Evolutionary conservation across 1,140 invertebrate genomes (phyloP), one percentile per base, ranked within the genome.

Genomic region (Camponotus vicinus): DNA sequence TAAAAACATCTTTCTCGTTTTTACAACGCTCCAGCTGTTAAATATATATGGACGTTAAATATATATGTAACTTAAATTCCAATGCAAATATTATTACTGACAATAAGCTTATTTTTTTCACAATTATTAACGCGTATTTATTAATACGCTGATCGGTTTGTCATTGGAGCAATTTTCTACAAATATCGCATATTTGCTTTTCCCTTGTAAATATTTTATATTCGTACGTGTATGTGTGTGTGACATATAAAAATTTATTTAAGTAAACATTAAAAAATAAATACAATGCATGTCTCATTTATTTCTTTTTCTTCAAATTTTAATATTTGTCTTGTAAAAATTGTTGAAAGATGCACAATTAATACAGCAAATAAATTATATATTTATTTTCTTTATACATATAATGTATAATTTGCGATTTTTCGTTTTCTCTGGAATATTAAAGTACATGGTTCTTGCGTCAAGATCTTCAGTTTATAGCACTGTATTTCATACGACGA

Each of bases 401-500:
- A 27, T 27, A 27, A 27, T 27, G 27, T 27, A 40, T 32, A 34
- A 42, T 27, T 40, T 49, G 15, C 34, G 21, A 7, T 42, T 73
- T 73, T 73, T 55, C 11, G 18, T 73, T 61, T 73, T 34, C 9
- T 8, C 7, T 13, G 9, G 27, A 73, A 45, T 27, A 73, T 42
- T 32, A 37, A 57, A 8, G 37, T 80, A 7, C 76, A 67, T 52
- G 34, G 49, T 61, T 73, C 69, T 73, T 82, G 52, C 55, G 18
- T 34, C 67, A 63, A 73, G 67, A 42, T 73, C 45, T 73, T 82
- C 55, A 73, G 37, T 82, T 82, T 82, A 67, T 21, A 34, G 52
- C 69, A 21, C 42, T 37, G 55, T 8, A 63, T 75, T 75, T 75
- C 70, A 42, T n/a, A 37, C 55, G 13, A 75, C 52, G 40, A 73